Evolutionary conservation across 2,797 vertebrate species (phyloP).

Genomic region (Thalassophryne amazonica): DNA sequence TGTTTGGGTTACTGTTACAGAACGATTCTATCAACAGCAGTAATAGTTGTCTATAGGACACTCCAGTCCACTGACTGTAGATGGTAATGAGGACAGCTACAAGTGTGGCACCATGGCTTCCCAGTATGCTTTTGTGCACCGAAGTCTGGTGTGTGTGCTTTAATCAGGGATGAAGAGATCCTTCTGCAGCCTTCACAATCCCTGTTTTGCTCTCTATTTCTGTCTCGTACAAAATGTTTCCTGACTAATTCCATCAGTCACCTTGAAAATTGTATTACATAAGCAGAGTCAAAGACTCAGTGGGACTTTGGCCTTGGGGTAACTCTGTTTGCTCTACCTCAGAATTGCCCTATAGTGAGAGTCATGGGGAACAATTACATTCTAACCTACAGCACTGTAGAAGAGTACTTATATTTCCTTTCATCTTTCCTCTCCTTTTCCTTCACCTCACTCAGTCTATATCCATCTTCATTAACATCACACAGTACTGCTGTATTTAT

Average conservation of each 20-base stretch:
- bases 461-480: slow-evolving; percentile 76
- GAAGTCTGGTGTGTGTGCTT: slow-evolving; percentile 32
- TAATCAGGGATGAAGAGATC: slow-evolving; percentile 3
- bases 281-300: slow-evolving; percentile 53
- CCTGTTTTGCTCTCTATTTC: slow-evolving; percentile 25
- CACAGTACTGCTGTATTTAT: slow-evolving; percentile 67
- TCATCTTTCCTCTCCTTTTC: slow-evolving; percentile 47
- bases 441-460: slow-evolving; percentile 31
- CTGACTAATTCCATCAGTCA: slow-evolving; percentile 60
- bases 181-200: background rate
- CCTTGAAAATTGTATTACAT: slow-evolving; percentile 59
- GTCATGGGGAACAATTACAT: slow-evolving; percentile 72
- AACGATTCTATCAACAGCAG: slow-evolving; percentile 55
- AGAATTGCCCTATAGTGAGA: slow-evolving; percentile 63
- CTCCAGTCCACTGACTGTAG: slow-evolving; percentile 51
- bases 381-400: slow-evolving; percentile 58
- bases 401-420: slow-evolving; percentile 54
- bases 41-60: slow-evolving; percentile 64
- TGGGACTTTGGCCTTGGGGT: slow-evolving; percentile 55
- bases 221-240: slow-evolving; percentile 35
- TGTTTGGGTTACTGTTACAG: slow-evolving; percentile 60
- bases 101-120: slow-evolving; percentile 32
- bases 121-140: background rate
- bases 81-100: slow-evolving; percentile 60
- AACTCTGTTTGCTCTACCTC: slow-evolving; percentile 56